phyloP scores from a whole-genome alignment of 37 sponge, comb jelly and placozoan genomes.

The Crambe crambe region DNA sequence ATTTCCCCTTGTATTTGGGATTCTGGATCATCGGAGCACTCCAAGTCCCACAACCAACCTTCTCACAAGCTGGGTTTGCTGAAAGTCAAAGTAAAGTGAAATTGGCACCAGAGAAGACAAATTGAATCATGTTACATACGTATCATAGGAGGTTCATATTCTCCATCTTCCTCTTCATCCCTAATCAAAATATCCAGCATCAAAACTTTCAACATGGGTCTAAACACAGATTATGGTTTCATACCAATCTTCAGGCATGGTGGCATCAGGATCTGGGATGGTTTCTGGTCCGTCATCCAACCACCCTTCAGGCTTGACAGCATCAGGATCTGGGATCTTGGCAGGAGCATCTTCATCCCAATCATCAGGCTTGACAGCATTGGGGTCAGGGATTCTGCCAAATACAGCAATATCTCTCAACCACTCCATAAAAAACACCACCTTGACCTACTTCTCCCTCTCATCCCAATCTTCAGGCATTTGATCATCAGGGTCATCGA shows the following conservation, averaged over 20 bases:
- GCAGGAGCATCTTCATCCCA: slow-evolving; percentile 99
- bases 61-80: slow-evolving; percentile 97
- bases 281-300: slow-evolving; percentile 89
- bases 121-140: slow-evolving; percentile 40
- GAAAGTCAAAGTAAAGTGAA: not conserved
- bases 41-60: slow-evolving; percentile 97
- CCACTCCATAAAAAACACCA: not conserved
- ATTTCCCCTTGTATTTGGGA: slow-evolving; percentile 97
- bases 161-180: slow-evolving; percentile 99
- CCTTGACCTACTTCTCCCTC: slow-evolving; percentile 76
- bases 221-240: not conserved
- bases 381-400: slow-evolving; percentile 89
- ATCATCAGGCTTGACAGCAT: slow-evolving; percentile 93
- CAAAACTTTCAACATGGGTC: not conserved
- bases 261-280: slow-evolving; percentile 95
- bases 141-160: slow-evolving; percentile 96
- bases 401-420: slow-evolving; percentile 1
- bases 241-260: slow-evolving; percentile 93
- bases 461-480: slow-evolving; percentile 98
- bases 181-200: slow-evolving; percentile 29
- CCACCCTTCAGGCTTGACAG: slow-evolving; percentile 94
- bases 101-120: not conserved
- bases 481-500: slow-evolving; percentile 95
- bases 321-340: slow-evolving; percentile 92
- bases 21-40: slow-evolving; percentile 83